Evolutionary conservation across 2,888 invertebrate genomes (phyloP).

Genomic region (Acleris holmiana): DNA sequence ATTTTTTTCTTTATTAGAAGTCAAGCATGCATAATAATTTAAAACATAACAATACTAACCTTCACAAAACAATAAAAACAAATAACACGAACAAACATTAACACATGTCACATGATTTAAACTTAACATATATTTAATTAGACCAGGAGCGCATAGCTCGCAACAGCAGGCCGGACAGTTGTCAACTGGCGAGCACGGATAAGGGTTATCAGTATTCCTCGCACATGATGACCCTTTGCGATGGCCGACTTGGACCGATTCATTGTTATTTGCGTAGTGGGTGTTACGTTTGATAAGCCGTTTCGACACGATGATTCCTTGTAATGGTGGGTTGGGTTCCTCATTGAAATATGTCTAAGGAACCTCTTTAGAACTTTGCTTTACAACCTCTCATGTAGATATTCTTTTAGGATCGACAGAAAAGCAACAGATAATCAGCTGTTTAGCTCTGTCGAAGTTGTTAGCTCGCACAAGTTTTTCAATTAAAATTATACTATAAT

Average conservation of each 20-base stretch:
- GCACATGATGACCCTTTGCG: constrained; percentile 26
- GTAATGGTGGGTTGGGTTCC: too few species aligned
- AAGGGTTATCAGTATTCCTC: constrained; percentile 37
- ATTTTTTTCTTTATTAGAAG: too few species aligned
- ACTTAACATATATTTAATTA: constrained; percentile 25
- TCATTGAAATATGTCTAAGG: too few species aligned
- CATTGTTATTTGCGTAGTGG: constrained; percentile 5
- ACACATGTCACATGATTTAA: constrained; percentile 9
- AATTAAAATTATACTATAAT: too few species aligned
- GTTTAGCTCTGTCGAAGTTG: too few species aligned
- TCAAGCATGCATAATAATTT: background rate
- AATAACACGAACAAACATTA: background rate
- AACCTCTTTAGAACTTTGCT: too few species aligned
- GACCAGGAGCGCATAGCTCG: constrained; percentile 28
- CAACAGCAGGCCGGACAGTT: constrained; percentile 4
- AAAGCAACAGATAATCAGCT: too few species aligned
- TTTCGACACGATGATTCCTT: background rate
- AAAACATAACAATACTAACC: constrained; percentile 9
- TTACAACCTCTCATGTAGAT: too few species aligned
- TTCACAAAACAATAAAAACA: background rate
- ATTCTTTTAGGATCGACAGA: too few species aligned
- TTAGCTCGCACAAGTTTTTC: too few species aligned
- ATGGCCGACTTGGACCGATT: constrained; percentile 15
- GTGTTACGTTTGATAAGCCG: background rate
- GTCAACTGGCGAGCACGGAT: constrained; percentile 25